Base-by-base conservation (phyloP, 2,888 invertebrate genomes). In the Dryocosmus kuriphilus region DNA sequence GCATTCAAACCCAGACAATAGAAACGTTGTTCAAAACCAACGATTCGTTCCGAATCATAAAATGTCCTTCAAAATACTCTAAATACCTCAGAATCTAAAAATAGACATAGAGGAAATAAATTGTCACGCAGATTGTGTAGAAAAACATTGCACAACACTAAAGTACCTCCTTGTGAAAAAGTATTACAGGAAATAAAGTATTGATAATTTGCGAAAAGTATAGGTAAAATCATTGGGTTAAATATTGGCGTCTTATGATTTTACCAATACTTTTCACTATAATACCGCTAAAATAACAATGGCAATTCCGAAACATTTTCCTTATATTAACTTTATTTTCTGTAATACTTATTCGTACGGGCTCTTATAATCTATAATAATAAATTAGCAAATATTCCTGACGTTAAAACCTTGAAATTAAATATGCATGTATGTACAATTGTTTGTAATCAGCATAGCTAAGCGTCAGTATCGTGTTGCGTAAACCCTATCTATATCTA, bases 381-480 rank as follows among this genome's bases (percentile, higher is more conserved):
- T 16, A 41, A 51, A 51, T 51, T 51, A 51, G 51, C 6, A 9
- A 51, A 51, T 51, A 51, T 8, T 51, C n/a, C 51, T n/a, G n/a
- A 24, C 24, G 24, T 57, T 57, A 60, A 24, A 60, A 16, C 60
- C 60, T 60, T 60, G 22, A 27, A 60, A 60, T 60, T 27, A 60
- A 60, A 60, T 60, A 60, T 60, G 60, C 27, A 14, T 55, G 22
- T 27, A 14, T 55, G 55, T 27, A 60, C 24, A 60, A 60, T 60
- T 60, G 24, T 60, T 14, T 27, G 60, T 60, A 24, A 24, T 27
- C 22, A 60, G 60, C 60, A 27, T 27, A 27, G 1, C 6, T 27
- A 14, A 27, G 27, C 27, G 27, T 60, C 60, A 24, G 6, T 60
- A 27, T 60, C 60, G 16, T 71, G 46, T 71, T 41, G 30, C 71